Evolutionary conservation across 2,797 vertebrate species (phyloP), one percentile per base, ranked within the genome.

Genomic region (Peromyscus attwateri): DNA sequence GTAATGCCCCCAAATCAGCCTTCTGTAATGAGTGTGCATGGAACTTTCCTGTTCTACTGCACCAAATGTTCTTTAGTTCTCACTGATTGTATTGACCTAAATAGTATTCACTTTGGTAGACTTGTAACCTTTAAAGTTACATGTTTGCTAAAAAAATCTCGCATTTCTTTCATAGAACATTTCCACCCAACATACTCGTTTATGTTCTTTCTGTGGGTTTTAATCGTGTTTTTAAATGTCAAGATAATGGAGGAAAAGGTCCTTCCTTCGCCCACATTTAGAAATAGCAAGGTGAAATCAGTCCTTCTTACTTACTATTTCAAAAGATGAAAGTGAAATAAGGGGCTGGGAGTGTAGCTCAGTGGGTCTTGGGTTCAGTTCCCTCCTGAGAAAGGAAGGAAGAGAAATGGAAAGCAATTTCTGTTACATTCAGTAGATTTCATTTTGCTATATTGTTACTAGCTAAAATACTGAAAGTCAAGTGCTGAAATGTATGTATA

Each of bases 1-100:
- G 96, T 96, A 96, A 71, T 98, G 97, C 93, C 97, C 71, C 91
- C 94, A 97, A 98, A 95, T 95, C 96, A 97, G 79, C 95, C 82
- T 96, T 95, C 75, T 77, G 95, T 95, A 97, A 70, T 93, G 93
- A 82, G 66, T 55, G 37, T 57, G 37, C 46, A 29, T 77, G 95
- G 92, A 94, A 93, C 98, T 98, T 98, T 97, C 96, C 90, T 80
- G 57, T 96, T 80, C 94, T 52, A 46, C 93, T 91, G 21, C 66
- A 75, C 91, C 73, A 40, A 90, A 46, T 95, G 95, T 97, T 66
- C 91, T 95, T 40, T 97, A 95, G 97, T 73, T 73, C 90, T 46
- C 90, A 37, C 19, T 84, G 43, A 97, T 97, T 88, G 52, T 89
- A 27, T 83, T 87, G 95, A 94, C 94, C 91, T 79, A 92, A 84